These are phyloP conservation scores for Pitta sordida DNA, from an alignment of 2,113 vertebrate species.

Conservation along the genomic window DNA sequence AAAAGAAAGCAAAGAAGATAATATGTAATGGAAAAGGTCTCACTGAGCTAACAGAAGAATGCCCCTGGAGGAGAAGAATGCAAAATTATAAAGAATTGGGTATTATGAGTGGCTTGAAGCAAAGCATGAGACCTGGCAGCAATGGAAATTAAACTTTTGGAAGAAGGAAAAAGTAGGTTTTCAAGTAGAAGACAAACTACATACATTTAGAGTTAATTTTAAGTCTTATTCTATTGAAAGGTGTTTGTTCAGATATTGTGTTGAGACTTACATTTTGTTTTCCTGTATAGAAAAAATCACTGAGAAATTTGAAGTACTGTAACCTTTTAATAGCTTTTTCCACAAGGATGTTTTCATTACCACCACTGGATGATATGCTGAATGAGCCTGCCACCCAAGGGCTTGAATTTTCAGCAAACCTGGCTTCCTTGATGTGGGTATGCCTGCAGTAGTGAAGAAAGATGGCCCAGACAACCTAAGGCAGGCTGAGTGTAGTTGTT, in stretches of 20 bases:
- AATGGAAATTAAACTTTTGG: not conserved
- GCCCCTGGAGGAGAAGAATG: not conserved
- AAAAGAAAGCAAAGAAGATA: not conserved
- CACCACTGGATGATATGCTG: not conserved
- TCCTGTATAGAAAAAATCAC: not conserved
- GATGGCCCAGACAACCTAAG: not conserved
- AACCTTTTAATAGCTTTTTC: not conserved
- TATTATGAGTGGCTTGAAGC: not conserved
- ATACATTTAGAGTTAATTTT: not conserved
- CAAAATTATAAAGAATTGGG: not conserved
- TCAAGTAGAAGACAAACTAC: not conserved
- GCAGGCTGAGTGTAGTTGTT: not conserved
- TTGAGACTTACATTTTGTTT: not conserved
- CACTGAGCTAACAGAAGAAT: not conserved
- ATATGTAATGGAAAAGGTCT: not conserved
- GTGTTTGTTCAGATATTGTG: not conserved
- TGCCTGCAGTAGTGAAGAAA: not conserved
- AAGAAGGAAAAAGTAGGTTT: not conserved
- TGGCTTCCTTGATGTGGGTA: rapidly evolving
- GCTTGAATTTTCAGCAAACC: not conserved
- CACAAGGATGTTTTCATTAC: not conserved
- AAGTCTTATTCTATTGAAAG: not conserved
- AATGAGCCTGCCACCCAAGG: not conserved
- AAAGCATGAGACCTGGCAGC: not conserved
- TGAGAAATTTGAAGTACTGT: not conserved